Base-by-base conservation (phyloP, 2,113 vertebrate species). In the Stictonetta naevosa region DNA sequence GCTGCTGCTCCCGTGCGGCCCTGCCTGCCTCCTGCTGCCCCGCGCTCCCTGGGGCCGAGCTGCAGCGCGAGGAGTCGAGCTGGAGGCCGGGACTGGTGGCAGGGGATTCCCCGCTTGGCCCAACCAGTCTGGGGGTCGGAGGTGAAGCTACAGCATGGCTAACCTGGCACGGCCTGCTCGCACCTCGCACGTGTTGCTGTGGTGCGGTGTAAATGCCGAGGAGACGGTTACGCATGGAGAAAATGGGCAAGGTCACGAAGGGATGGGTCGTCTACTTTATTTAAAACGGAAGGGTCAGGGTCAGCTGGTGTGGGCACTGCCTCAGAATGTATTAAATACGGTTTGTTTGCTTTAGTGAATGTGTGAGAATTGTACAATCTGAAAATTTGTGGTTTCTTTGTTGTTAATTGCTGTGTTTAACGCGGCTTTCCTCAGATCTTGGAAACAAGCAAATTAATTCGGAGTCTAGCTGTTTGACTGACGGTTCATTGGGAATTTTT, bases 171-270 rank as follows among this genome's bases (percentile, higher is more conserved):
- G 21, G 22, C 0, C 9, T 21, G 46, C 20, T 3, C 4, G 0
- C 33, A 11, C 19, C 34, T 5, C 4, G 4, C 2, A 1, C 6
- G 3, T 34, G 38, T 56, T 33, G 14, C 80, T 33, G 22, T 5
- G 4, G 3, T 1, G 7, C 2, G 0, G 1, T 10, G 8, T 31
- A 3, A 2, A 9, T 4, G 10, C 36, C 42, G 0, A 3, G 7
- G 29, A 42, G 21, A 29, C 40, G 9, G 10, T 20, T 4, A 4
- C 1, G 0, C 1, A 0, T 1, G 22, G 76, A 26, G 78, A 13
- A 34, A 3, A 9, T 0, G 26, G 58, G 8, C 7, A 4, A 10
- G 12, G 31, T 13, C 50, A 3, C 10, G 4, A 31, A 22, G n/a
- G 8, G n/a, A 23, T 14, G 29, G 40, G 13, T 40, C 40, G 0